Evolutionary conservation across 2,888 invertebrate genomes (phyloP).

Genomic region (Erynnis tages): DNA sequence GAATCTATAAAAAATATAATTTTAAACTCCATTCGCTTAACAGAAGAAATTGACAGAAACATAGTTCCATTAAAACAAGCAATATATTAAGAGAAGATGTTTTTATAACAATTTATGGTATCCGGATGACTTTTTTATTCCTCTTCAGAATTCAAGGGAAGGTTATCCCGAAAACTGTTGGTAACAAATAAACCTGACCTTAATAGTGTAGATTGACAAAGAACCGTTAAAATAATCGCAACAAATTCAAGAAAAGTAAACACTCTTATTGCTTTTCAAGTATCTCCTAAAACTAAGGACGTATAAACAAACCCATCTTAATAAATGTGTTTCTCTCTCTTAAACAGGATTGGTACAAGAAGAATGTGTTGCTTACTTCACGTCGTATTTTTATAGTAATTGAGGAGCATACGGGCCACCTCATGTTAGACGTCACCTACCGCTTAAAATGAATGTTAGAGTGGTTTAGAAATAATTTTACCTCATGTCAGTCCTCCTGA

Average conservation of each 20-base stretch:
- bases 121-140: conserved; percentile 37
- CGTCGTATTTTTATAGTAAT: no score
- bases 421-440: no score
- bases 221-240: conserved; percentile 17
- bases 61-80: background rate
- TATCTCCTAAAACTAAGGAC: background rate
- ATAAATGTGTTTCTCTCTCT: no score
- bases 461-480: background rate
- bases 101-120: conserved; percentile 29
- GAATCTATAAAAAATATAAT: background rate
- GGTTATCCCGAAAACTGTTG: conserved; percentile 44
- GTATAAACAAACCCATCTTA: no score
- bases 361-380: no score
- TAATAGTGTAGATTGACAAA: conserved; percentile 42
- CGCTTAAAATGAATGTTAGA: no score
- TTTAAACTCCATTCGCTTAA: background rate
- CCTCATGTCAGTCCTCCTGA: conserved; percentile 9
- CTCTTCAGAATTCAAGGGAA: conserved; percentile 54
- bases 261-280: background rate
- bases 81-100: conserved; percentile 9
- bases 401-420: no score
- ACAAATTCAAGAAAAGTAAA: background rate
- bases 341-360: no score
- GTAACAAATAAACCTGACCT: conserved; percentile 37
- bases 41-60: background rate